Evolutionary conservation across 1,140 invertebrate genomes (phyloP).

Genomic region (Cydia strobilella): DNA sequence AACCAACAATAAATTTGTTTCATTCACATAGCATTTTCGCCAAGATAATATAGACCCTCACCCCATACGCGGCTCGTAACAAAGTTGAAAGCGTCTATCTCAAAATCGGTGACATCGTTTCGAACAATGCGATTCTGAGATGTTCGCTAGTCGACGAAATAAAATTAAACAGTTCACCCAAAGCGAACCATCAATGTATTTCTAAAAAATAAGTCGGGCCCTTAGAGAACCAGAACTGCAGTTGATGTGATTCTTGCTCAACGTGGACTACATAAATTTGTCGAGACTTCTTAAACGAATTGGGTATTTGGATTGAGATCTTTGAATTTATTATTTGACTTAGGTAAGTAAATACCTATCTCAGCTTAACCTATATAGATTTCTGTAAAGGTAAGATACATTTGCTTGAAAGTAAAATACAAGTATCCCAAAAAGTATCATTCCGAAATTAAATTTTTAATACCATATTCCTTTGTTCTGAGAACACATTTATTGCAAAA

Average conservation of each 20-base stretch:
- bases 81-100: conserved; percentile 21
- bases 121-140: conserved; percentile 17
- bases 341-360: no score
- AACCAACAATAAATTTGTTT: conserved; percentile 23
- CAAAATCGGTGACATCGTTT: conserved; percentile 22
- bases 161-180: background rate
- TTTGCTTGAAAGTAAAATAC: no score
- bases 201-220: background rate
- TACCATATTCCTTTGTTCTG: no score
- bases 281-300: background rate
- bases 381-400: no score
- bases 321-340: background rate
- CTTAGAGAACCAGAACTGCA: background rate
- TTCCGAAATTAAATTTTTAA: no score
- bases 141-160: conserved; percentile 17
- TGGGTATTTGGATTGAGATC: background rate
- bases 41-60: conserved; percentile 4
- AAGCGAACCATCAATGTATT: background rate
- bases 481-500: no score
- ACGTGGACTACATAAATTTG: background rate
- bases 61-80: conserved; percentile 10
- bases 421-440: no score
- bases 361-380: no score
- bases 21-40: background rate
- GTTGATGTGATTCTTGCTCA: background rate